Conservation (phyloP, 2,113 vertebrate genomes). For the Pan troglodytes region NHGRI_mPanTro3-v2.1_pri NC_072404.2:90160001-90160500, state of each 20-base stretch:
- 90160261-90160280: neutral
- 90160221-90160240: neutral
- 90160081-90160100: neutral
- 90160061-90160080: neutral
- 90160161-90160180: neutral
- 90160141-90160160: neutral
- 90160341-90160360: neutral
- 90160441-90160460: neutral
- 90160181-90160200: neutral
- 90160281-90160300: neutral
- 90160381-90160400: neutral
- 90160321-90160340: neutral
- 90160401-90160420: neutral
- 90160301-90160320: neutral
- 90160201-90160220: neutral
- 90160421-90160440: neutral
- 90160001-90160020: neutral
- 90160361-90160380: neutral
- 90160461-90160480: neutral
- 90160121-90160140: neutral
- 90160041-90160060: neutral
- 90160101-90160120: neutral
- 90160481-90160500: neutral
- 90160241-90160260: neutral
- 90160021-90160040: neutral